Evolutionary conservation across 2,888 invertebrate species (phyloP), one percentile per base, ranked within the genome.

Genomic region (Luffia ferchaultella): DNA sequence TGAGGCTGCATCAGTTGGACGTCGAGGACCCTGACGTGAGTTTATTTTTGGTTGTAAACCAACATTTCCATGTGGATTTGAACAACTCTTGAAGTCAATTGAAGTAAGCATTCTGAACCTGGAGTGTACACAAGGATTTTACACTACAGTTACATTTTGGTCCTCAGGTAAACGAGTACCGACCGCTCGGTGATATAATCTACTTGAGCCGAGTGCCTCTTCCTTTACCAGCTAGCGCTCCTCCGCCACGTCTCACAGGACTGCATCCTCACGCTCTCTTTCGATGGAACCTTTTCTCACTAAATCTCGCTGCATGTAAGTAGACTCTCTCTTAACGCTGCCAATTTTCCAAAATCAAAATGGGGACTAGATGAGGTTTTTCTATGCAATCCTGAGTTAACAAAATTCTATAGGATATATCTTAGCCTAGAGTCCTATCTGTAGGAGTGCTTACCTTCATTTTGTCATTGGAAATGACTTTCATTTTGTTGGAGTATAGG

Each of bases 21-120:
- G 92, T 95, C 41, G 96, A 97, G 60, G 96, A 98, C 68, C 93
- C 96, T 20, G 98, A 99, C 83, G 94, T 97, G 70, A 82, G 82
- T 62, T 30, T 5, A 15, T 20, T 46, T 2, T 40, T 16, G 30
- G 12, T 12, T 7, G 30, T 7, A 30, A 30, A 7, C 30, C 30
- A 30, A 3, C 30, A 30, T 3, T 7, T 30, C 3, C 30, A 12
- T 7, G 30, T n/a, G n/a, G 3, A 7, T 30, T 30, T 30, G 30
- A 12, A 30, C 5, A 3, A 30, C 30, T 30, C 12, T 30, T 12
- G 30, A 30, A 30, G 12, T 30, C 3, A 3, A 30, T 12, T 30
- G 3, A 30, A 7, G 30, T 30, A 3, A 30, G 30, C 3, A 30
- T 30, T 30, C 30, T 12, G n/a, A n/a, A n/a, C n/a, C n/a, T n/a